These are phyloP conservation scores for Macropus fuliginosus DNA, from an alignment of 2,797 vertebrate genomes.

Conservation along the genomic window DNA sequence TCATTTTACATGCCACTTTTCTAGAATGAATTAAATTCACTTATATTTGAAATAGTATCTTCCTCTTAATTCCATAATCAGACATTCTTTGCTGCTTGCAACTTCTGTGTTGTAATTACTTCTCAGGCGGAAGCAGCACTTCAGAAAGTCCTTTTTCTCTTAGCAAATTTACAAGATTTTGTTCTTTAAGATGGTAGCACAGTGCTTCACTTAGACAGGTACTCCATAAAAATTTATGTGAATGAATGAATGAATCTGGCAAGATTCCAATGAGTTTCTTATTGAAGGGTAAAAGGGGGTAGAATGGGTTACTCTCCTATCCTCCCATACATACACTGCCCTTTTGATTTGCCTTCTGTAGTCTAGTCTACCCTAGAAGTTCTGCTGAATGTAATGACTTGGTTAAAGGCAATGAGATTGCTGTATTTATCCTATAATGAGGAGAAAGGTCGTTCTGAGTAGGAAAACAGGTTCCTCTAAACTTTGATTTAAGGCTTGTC, in stretches of 20 bases:
- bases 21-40: constrained; percentile 18
- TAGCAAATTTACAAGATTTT: not conserved
- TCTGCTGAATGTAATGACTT: not conserved
- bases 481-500: constrained; percentile 36
- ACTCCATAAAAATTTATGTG: not conserved
- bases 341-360: not conserved
- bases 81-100: constrained; percentile 1
- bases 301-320: not conserved
- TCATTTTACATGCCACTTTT: constrained; percentile 24
- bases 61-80: constrained; percentile 5
- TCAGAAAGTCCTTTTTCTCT: not conserved
- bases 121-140: constrained; percentile 10
- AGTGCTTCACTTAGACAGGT: not conserved
- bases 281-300: not conserved
- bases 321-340: not conserved
- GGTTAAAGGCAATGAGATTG: not conserved
- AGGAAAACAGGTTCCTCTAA: constrained; percentile 17
- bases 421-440: constrained; percentile 7
- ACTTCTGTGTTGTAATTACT: not conserved
- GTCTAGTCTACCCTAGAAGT: not conserved
- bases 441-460: constrained; percentile 7
- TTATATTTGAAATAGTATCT: not conserved
- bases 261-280: not conserved
- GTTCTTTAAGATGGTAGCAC: not conserved
- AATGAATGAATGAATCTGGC: not conserved